phyloP scores from a whole-genome alignment of 2,888 invertebrate species.

The Cephonodes hylas region DNA sequence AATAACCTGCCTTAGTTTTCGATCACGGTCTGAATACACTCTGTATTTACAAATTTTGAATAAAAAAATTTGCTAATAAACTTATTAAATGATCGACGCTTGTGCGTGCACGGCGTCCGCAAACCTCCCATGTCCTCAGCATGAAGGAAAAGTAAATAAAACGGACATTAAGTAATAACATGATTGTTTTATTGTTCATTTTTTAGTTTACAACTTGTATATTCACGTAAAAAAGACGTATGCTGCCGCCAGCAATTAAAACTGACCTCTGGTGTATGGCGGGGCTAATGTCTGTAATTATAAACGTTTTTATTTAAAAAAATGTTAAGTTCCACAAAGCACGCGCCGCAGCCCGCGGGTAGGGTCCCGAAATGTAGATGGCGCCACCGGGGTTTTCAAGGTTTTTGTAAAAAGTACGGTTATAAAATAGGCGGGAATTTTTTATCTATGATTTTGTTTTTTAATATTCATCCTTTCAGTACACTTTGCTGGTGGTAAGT shows the following conservation, averaged over 20 bases:
- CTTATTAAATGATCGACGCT: not conserved
- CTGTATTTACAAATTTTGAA: not conserved
- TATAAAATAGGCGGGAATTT: not conserved
- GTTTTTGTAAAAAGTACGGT: not conserved
- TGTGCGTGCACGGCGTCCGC: not conserved
- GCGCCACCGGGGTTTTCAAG: not conserved
- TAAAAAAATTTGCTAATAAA: not conserved
- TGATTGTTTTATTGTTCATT: not conserved
- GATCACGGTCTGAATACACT: too few relatives aligned
- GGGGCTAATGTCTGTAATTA: constrained; percentile 69
- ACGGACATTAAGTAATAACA: not conserved
- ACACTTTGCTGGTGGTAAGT: too few relatives aligned
- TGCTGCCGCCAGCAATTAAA: constrained; percentile 63
- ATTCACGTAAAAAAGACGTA: constrained; percentile 9
- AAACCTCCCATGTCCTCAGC: not conserved
- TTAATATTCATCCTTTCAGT: too few relatives aligned
- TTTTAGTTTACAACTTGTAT: not conserved
- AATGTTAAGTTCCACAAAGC: constrained; percentile 53
- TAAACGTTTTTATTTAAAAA: constrained; percentile 61
- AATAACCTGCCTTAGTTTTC: too few relatives aligned
- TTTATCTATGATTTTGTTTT: not conserved
- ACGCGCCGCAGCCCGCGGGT: constrained; percentile 53
- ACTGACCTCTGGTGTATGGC: constrained; percentile 66
- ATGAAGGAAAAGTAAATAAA: not conserved
- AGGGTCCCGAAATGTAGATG: constrained; percentile 24